Evolutionary conservation across 2,113 vertebrate species (phyloP).

Genomic region (Malurus alboscapulatus): DNA sequence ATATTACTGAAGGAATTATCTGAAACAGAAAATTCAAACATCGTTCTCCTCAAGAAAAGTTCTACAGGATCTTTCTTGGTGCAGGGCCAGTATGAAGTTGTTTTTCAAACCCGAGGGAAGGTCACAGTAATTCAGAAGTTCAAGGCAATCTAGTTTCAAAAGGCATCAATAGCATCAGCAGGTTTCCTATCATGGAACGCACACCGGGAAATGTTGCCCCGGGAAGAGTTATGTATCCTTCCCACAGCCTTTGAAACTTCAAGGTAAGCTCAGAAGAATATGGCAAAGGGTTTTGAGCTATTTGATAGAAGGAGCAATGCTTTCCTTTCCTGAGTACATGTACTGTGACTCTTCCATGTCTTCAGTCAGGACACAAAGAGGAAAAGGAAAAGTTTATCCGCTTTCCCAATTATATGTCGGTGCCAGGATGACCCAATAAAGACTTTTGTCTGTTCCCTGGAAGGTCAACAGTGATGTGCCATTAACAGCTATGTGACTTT

Average conservation of each 20-base stretch:
- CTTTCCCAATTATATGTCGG: neutral
- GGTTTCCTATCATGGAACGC: neutral
- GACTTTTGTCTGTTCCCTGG: neutral
- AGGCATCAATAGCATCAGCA: neutral
- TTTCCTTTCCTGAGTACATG: neutral
- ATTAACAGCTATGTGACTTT: neutral
- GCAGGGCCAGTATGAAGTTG: rapidly evolving
- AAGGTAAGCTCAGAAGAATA: neutral
- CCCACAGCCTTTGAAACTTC: neutral
- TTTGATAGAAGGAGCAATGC: neutral
- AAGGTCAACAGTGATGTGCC: neutral
- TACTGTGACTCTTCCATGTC: neutral
- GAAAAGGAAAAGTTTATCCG: neutral
- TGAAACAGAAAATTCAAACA: neutral
- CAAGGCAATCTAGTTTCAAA: neutral
- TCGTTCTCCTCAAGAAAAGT: neutral
- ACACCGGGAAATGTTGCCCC: neutral
- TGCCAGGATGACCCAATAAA: neutral
- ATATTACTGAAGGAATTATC: neutral
- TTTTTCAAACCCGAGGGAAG: neutral
- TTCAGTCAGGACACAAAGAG: neutral
- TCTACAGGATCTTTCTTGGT: neutral
- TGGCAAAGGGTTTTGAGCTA: neutral
- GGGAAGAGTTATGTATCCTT: neutral
- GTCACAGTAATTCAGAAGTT: neutral